phyloP scores from a whole-genome alignment of 2,888 invertebrate species.

The Allygus modestus region DNA sequence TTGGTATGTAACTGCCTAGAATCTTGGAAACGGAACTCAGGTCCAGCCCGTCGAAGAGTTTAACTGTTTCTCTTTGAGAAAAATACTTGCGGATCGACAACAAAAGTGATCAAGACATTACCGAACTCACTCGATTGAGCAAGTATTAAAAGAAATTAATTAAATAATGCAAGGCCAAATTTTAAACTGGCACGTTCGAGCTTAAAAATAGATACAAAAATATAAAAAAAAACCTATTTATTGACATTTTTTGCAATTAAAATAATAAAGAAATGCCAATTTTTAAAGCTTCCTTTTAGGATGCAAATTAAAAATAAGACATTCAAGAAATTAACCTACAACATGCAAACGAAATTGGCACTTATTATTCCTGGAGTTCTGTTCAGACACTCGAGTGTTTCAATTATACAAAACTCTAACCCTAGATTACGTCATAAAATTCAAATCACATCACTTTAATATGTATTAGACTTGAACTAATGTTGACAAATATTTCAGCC shows the following conservation, averaged over 20 bases:
- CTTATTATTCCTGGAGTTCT: slow-evolving; percentile 9
- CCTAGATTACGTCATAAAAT: not conserved
- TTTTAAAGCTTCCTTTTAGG: slow-evolving; percentile 1
- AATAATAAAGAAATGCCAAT: not conserved
- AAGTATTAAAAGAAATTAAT: not conserved
- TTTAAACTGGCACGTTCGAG: not conserved
- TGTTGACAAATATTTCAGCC: not conserved
- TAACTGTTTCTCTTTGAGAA: not conserved
- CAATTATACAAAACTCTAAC: not conserved
- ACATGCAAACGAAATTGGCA: slow-evolving; percentile 31
- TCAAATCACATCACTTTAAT: not conserved
- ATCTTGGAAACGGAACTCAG: too few species aligned
- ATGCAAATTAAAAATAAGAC: not conserved
- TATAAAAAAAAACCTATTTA: slow-evolving; percentile 5
- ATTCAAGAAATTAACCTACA: not conserved
- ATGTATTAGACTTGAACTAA: not conserved
- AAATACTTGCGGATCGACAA: not conserved
- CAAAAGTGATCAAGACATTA: not conserved
- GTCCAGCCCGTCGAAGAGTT: too few species aligned
- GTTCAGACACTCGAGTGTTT: not conserved
- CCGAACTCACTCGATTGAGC: not conserved
- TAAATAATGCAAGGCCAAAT: not conserved
- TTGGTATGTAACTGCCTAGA: slow-evolving; percentile 42
- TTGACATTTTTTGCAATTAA: not conserved
- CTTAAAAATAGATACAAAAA: slow-evolving; percentile 19